Conservation (phyloP, 2,888 invertebrate species). For the Agrochola litura region DNA sequence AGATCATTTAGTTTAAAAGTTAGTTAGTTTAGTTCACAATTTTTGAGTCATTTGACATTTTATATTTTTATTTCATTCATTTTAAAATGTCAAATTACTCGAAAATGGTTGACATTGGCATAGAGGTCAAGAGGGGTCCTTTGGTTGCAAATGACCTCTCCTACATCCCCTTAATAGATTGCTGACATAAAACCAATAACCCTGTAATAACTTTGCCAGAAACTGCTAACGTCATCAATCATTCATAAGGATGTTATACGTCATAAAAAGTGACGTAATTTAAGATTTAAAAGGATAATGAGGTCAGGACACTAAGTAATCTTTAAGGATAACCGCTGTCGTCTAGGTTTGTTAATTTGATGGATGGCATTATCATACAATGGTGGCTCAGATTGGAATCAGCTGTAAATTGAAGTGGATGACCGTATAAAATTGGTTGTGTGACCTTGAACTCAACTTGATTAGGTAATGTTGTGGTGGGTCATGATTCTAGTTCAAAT, state of each 20-base stretch:
- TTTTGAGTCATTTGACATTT: too few species aligned
- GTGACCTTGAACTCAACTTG: conserved; percentile 43
- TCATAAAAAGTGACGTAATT: conserved; percentile 41
- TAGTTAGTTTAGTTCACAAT: too few species aligned
- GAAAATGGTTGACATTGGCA: too few species aligned
- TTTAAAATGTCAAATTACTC: too few species aligned
- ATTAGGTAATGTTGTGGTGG: neutral
- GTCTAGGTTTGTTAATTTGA: conserved; percentile 35
- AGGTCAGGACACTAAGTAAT: conserved; percentile 49
- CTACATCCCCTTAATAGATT: too few species aligned
- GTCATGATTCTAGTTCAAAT: conserved; percentile 13
- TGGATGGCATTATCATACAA: conserved; percentile 55
- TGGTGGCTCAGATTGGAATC: conserved; percentile 36
- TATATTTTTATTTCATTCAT: too few species aligned
- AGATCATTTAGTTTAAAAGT: too few species aligned
- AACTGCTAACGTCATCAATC: conserved; percentile 1
- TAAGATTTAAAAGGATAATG: conserved; percentile 39
- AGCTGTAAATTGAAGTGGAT: conserved; percentile 41
- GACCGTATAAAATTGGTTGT: neutral
- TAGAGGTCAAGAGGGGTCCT: too few species aligned
- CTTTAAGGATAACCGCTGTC: conserved; percentile 46
- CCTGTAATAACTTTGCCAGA: conserved; percentile 1
- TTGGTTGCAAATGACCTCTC: too few species aligned
- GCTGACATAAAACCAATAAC: too few species aligned
- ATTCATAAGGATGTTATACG: conserved; percentile 36